A percentile compares a stretch with the other conserved stretches of the same genome.
phyloP scores from a whole-genome alignment of 2,113 vertebrate genomes.

The Dissostichus mawsoni region DNA sequence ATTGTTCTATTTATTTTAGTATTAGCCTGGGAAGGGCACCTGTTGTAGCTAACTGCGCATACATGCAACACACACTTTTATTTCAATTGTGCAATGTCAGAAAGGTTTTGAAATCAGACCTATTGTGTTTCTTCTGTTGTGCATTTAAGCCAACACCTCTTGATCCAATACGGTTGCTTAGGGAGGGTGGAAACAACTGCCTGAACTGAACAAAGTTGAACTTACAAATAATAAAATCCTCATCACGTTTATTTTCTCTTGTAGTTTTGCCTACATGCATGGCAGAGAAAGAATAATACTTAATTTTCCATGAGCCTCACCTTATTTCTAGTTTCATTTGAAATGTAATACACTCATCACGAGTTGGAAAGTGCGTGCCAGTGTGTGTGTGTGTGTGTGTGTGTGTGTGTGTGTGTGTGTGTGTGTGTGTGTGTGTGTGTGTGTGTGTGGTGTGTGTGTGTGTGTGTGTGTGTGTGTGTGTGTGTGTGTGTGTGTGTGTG shows the following conservation, averaged over 20 bases:
- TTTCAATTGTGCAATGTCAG: background rate
- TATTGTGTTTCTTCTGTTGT: background rate
- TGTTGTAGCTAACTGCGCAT: background rate
- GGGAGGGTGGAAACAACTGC: background rate
- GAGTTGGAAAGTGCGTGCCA: background rate
- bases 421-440: background rate
- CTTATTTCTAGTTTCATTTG: background rate
- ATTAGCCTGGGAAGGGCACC: background rate
- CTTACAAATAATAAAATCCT: background rate
- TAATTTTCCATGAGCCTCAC: background rate
- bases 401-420: background rate
- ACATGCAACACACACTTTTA: background rate
- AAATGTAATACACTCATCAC: background rate
- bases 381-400: constrained; percentile 5
- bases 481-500: background rate
- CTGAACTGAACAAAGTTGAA: background rate
- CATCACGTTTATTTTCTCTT: background rate
- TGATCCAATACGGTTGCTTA: constrained; percentile 2
- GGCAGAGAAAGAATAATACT: background rate
- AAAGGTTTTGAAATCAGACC: constrained; percentile 9
- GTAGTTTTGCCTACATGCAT: background rate
- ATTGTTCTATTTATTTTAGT: background rate
- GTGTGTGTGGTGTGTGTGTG: constrained; percentile 3
- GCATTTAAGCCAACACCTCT: constrained; percentile 6
- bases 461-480: constrained; percentile 8